Base-by-base conservation (phyloP, 2,797 vertebrate genomes). In the Acridotheres tristis region DNA sequence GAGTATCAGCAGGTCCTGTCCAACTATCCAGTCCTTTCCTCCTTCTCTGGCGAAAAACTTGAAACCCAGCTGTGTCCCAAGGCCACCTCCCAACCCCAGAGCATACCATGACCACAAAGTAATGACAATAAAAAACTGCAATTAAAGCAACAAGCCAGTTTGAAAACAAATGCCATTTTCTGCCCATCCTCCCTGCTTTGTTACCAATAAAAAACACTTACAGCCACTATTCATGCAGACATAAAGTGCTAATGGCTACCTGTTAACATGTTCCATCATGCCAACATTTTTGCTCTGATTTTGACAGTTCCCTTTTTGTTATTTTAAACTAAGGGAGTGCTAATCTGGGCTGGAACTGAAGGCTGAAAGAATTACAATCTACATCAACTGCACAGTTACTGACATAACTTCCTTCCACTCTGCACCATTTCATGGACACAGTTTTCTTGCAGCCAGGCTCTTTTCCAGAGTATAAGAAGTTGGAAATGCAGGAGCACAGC, bases 161-260 rank as follows among this genome's bases (percentile, higher is more conserved):
- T 95, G 83, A 92, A 97, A 97, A 97, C 25, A 38, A 97, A 96
- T 95, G 86, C 76, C 92, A 82, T 97, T 97, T 97, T 95, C 85
- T 95, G 93, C 85, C 73, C 68, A 94, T 89, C 80, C 71, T 94
- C 92, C 96, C 95, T 91, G 81, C 95, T 97, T 94, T 93, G 96
- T 96, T 97, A 97, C 96, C 94, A 96, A 96, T 97, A 97, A 85
- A 97, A 98, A 98, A 96, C 90, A 97, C 94, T 98, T 97, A 87
- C 95, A 97, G 97, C 94, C 96, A 96, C 95, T 97, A 95, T 96
- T 98, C 97, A 97, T 92, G 96, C 96, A 97, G 96, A 97, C 94
- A 97, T 96, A 96, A 98, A 97, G 96, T 97, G 96, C 93, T 98
- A 97, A 98, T 97, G 97, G 97, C 93, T 97, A 97, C 97, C 97